A percentile compares a stretch with the other conserved stretches of the same genome.
Evolutionary conservation across 2,888 invertebrate species (phyloP).

Genomic region (Formica aserva): DNA sequence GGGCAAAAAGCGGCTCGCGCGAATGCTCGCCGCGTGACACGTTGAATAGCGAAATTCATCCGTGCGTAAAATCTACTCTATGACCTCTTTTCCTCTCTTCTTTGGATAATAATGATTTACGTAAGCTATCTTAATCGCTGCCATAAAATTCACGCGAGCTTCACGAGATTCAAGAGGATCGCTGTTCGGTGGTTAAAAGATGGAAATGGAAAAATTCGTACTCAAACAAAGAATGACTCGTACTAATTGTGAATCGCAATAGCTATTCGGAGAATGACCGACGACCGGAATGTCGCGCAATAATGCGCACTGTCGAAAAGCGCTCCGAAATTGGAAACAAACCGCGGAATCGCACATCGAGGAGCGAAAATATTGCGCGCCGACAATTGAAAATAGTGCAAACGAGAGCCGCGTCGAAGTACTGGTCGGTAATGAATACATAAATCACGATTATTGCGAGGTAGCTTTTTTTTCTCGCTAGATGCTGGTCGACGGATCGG

Average conservation of each 20-base stretch:
- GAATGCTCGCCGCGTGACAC: background rate
- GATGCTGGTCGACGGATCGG: constrained; percentile 2
- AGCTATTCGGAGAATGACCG: constrained; percentile 13
- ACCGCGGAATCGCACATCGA: background rate
- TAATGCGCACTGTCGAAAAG: constrained; percentile 31
- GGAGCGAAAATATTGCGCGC: constrained; percentile 26
- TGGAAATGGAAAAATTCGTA: background rate
- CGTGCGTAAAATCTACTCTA: constrained; percentile 8
- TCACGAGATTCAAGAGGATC: background rate
- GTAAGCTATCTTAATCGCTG: constrained; percentile 5
- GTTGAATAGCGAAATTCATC: background rate
- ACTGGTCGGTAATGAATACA: constrained; percentile 65
- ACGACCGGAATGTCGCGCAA: constrained; percentile 25
- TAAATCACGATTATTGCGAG: constrained; percentile 65
- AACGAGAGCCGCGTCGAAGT: constrained; percentile 42
- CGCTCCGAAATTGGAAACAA: constrained; percentile 33
- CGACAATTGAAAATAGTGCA: constrained; percentile 31
- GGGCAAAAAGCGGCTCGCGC: constrained; percentile 3
- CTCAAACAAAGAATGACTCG: constrained; percentile 13
- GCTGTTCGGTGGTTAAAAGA: background rate
- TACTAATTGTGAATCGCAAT: constrained; percentile 8
- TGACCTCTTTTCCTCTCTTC: constrained; percentile 4
- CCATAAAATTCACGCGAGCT: background rate
- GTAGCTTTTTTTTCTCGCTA: constrained; percentile 56
- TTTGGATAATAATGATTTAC: constrained; percentile 10